Conservation (phyloP, 2,888 invertebrate species). For the Bibio marci region DNA sequence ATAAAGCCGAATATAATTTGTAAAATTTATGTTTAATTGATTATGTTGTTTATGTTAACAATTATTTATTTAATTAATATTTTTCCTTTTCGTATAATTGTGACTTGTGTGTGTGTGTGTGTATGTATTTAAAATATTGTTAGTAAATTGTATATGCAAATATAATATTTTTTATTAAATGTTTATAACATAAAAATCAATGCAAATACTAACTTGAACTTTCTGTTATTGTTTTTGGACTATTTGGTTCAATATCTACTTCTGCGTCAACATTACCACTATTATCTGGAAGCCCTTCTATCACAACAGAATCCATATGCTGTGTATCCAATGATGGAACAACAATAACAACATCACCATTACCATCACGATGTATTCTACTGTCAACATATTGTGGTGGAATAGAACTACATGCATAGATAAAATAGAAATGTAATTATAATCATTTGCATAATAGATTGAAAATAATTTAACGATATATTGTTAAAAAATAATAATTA, state of each 20-base stretch:
- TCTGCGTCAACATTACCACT: constrained; percentile 16
- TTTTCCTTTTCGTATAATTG: too few relatives aligned
- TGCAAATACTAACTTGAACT: constrained; percentile 48
- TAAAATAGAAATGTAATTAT: constrained; percentile 3
- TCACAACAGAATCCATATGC: constrained; percentile 15
- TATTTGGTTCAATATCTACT: constrained; percentile 31
- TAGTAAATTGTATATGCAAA: too few relatives aligned
- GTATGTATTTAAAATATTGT: too few relatives aligned
- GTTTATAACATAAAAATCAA: too few relatives aligned
- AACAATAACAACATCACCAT: constrained; percentile 34
- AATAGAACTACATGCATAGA: constrained; percentile 25
- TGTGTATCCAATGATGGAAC: constrained; percentile 31
- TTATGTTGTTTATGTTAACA: too few relatives aligned
- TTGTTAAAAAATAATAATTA: neutral
- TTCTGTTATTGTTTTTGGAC: constrained; percentile 39
- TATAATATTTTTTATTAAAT: too few relatives aligned
- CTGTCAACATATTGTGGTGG: constrained; percentile 26
- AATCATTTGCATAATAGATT: constrained; percentile 1
- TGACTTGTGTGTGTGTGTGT: too few relatives aligned
- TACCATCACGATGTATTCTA: constrained; percentile 15
- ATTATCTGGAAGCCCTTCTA: constrained; percentile 14
- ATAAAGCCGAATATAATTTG: too few relatives aligned
- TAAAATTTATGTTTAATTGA: too few relatives aligned
- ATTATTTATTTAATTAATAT: too few relatives aligned
- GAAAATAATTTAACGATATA: constrained; percentile 2